A percentile compares a stretch with the other conserved stretches of the same genome.
These are phyloP conservation scores for Chaetoderma sp. DNA, from an alignment of 2,888 invertebrate species.

Conservation along the genomic window DNA sequence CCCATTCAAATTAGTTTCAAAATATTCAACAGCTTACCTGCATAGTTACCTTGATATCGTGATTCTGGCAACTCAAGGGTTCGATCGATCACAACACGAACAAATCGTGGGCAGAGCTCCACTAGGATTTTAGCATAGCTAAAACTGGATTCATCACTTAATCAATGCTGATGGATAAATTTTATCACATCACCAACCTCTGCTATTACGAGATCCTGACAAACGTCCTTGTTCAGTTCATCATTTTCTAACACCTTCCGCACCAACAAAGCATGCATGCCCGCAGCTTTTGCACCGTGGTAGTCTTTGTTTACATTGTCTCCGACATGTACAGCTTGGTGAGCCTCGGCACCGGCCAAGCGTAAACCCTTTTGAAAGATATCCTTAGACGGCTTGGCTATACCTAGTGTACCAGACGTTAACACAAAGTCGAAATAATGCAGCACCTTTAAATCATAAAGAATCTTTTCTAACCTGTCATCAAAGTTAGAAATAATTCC, in stretches of 20 bases:
- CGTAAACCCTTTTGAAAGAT: slow-evolving; percentile 80
- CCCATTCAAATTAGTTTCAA: too few species aligned
- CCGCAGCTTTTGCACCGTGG: slow-evolving; percentile 79
- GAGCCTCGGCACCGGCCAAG: slow-evolving; percentile 71
- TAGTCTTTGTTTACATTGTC: slow-evolving; percentile 84
- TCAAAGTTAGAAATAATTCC: slow-evolving; percentile 93
- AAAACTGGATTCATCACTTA: too few species aligned
- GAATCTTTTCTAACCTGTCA: slow-evolving; percentile 79
- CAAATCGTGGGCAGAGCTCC: too few species aligned
- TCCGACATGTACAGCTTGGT: slow-evolving; percentile 85
- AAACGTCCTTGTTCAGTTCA: too few species aligned
- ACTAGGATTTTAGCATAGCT: too few species aligned
- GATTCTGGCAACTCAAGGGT: too few species aligned
- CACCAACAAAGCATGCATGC: slow-evolving; percentile 79
- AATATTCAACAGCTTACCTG: too few species aligned
- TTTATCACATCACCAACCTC: too few species aligned
- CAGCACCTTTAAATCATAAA: slow-evolving; percentile 77
- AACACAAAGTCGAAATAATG: slow-evolving; percentile 84
- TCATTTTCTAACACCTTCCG: slow-evolving; percentile 16
- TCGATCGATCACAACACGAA: too few species aligned
- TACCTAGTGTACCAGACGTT: slow-evolving; percentile 81
- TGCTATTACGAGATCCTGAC: too few species aligned
- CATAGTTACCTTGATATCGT: too few species aligned
- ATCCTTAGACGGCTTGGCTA: slow-evolving; percentile 80
- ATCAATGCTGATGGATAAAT: too few species aligned